Evolutionary conservation across 2,888 invertebrate species (phyloP), one percentile per base, ranked within the genome.

Genomic region (Drosophila sordidapex): DNA sequence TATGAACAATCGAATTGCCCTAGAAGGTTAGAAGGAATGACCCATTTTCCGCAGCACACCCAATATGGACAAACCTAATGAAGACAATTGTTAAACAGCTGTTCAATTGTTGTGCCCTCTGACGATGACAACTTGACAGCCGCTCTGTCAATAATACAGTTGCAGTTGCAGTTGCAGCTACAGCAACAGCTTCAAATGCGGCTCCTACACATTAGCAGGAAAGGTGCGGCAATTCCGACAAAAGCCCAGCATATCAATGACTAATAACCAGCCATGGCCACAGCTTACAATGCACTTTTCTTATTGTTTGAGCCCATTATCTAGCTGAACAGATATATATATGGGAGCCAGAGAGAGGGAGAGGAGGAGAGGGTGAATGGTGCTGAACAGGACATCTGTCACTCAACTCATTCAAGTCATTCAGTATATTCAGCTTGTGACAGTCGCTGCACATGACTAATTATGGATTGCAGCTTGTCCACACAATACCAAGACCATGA

Each of bases 391-490:
- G 86, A 87, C 86, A 87, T 90, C 86, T 87, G 86, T 87, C 86
- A 82, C 31, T 72, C 85, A 76, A 59, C 57, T 36, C 70, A 70
- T 68, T 72, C 85, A 76, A 57, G 54, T 49, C 74, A 65, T 64
- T 66, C 66, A 74, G 61, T 58, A 51, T 49, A 31, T 59, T 68
- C 49, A 51, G 62, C 25, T 38, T 80, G 81, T 80, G 81, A 64
- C 84, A 76, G 87, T 72, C 85, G 69, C 88, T 70, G 78, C 86
- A 89, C 90, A 87, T 88, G 90, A 87, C 86, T 87, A 87, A 87
- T 87, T 89, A 89, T 85, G 66, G 76, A 72, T 74, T 79, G 83
- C 87, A 84, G 80, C 82, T 77, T 87, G 81, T 65, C 58, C 46
- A 48, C 36, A 65, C 43, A 33, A 15, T 33, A 36, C 36, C 49